A percentile compares a stretch with the other conserved stretches of the same genome.
These are phyloP conservation scores for Acanthoscelides obtectus DNA, from an alignment of 2,888 invertebrate species.

Conservation along the genomic window DNA sequence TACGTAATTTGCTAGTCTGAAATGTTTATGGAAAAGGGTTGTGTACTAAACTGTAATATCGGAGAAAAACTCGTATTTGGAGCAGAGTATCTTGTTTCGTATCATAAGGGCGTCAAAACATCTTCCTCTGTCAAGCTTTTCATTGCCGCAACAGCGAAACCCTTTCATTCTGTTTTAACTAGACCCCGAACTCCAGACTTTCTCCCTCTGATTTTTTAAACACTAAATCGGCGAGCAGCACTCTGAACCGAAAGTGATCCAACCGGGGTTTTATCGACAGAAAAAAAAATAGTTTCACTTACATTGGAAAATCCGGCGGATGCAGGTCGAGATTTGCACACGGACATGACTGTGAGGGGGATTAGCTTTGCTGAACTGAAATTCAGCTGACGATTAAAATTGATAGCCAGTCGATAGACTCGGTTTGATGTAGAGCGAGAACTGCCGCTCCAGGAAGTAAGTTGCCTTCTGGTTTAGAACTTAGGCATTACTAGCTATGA, in stretches of 20 bases:
- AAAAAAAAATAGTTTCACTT: not conserved
- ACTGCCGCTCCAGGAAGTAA: constrained; percentile 15
- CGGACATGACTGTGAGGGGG: constrained; percentile 25
- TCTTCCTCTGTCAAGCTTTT: too few relatives aligned
- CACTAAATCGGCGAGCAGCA: not conserved
- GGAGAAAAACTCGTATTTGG: too few relatives aligned
- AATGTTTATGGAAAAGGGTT: too few relatives aligned
- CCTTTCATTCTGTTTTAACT: too few relatives aligned
- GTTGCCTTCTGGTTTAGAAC: too few relatives aligned
- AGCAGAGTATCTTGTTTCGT: too few relatives aligned
- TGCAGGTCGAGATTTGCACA: not conserved
- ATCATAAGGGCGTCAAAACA: too few relatives aligned
- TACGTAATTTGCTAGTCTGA: too few relatives aligned
- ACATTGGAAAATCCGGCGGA: not conserved
- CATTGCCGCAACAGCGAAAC: too few relatives aligned
- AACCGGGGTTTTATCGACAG: not conserved
- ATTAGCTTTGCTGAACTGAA: constrained; percentile 20
- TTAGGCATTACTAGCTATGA: too few relatives aligned
- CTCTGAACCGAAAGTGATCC: not conserved
- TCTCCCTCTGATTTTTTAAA: not conserved
- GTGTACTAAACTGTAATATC: too few relatives aligned
- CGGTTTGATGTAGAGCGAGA: not conserved
- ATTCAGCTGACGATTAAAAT: constrained; percentile 22
- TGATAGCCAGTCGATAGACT: constrained; percentile 20
- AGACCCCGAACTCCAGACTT: too few relatives aligned